A percentile compares a stretch with the other conserved stretches of the same genome.
Evolutionary conservation across 1,140 invertebrate genomes (phyloP).

Genomic region (Drosophila kepulauana): DNA sequence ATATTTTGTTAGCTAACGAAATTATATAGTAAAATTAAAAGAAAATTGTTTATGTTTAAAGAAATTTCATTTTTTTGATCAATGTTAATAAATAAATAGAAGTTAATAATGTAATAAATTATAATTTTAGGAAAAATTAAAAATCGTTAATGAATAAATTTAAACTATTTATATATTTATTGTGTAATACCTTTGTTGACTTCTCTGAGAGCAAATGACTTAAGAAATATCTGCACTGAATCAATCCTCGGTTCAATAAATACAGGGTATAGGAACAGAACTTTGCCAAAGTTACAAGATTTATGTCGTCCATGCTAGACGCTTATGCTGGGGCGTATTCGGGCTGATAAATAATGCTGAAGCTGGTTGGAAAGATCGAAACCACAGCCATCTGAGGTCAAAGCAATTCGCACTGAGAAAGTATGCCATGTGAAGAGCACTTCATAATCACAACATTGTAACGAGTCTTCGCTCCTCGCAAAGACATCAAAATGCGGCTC

Average conservation of each 20-base stretch:
- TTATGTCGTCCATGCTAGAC: not conserved
- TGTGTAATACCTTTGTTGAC: no score
- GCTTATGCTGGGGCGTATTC: not conserved
- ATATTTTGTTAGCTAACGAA: no score
- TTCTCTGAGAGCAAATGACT: no score
- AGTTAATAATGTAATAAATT: no score
- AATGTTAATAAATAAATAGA: no score
- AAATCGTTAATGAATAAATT: no score
- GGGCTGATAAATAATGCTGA: conserved; percentile 1
- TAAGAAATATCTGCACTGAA: no score
- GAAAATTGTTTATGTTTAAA: no score
- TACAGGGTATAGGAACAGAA: conserved; percentile 1
- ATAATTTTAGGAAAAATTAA: no score
- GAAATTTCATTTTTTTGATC: no score
- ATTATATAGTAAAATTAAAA: no score
- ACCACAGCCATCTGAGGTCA: conserved; percentile 7
- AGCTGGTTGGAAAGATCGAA: not conserved
- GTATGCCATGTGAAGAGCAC: conserved; percentile 10
- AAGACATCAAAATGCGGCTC: not conserved
- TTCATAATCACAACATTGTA: conserved; percentile 1
- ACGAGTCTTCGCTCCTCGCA: not conserved
- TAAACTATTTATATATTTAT: no score
- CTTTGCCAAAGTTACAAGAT: not conserved
- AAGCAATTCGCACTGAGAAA: conserved; percentile 8
- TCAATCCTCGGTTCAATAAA: not conserved